These are phyloP conservation scores for Rhizoglyphus robini DNA, from an alignment of 1,140 invertebrate genomes.

Conservation along the genomic window DNA sequence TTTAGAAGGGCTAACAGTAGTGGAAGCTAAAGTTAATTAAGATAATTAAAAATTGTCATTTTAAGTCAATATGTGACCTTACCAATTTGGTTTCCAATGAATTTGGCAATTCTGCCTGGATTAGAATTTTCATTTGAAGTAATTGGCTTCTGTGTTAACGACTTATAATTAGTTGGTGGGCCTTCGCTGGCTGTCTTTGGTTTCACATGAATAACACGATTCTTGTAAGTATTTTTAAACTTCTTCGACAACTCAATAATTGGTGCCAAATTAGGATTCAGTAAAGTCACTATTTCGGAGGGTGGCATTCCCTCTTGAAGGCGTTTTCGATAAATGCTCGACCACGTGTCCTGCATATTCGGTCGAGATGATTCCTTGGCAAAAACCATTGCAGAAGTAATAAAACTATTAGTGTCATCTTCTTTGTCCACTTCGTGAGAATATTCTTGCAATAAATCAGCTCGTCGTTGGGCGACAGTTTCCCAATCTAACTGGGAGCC, in stretches of 20 bases:
- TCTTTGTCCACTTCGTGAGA: neutral
- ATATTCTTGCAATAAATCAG: conserved; percentile 13
- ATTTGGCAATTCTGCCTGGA: neutral
- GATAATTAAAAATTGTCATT: too few species aligned
- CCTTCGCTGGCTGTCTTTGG: too few species aligned
- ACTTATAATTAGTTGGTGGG: neutral
- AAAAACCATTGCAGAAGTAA: neutral
- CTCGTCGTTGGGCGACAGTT: neutral
- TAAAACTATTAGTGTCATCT: conserved; percentile 1
- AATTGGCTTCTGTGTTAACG: neutral
- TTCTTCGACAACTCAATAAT: neutral
- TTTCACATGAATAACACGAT: neutral
- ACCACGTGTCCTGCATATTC: neutral
- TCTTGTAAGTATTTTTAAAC: neutral
- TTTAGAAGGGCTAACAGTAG: too few species aligned
- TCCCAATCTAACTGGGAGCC: neutral
- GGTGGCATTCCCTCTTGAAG: too few species aligned
- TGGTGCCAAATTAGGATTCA: neutral
- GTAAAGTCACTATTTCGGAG: neutral
- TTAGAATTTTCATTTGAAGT: neutral
- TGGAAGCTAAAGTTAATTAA: too few species aligned
- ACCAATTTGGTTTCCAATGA: neutral
- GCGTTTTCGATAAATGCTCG: neutral
- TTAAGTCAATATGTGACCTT: too few species aligned
- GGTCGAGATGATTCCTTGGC: neutral